phyloP scores from a whole-genome alignment of 2,888 invertebrate species.

The Philaethria dido region DNA sequence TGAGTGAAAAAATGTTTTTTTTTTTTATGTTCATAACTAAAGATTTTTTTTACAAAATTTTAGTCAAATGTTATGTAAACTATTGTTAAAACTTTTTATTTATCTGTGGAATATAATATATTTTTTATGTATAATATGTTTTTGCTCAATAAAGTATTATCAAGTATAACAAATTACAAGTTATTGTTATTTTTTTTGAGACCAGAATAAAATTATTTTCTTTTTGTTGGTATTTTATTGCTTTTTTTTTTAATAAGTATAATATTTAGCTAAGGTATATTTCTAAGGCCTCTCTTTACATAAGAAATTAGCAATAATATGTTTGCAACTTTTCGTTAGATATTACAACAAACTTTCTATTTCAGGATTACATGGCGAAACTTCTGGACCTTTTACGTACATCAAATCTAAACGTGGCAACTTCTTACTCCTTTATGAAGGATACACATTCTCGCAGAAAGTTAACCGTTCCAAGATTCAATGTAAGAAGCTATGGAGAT shows the following conservation, averaged over 20 bases:
- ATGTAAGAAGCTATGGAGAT: constrained; percentile 48
- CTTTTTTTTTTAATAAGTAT: not conserved
- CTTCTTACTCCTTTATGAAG: constrained; percentile 46
- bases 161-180: not conserved
- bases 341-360: not conserved
- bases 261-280: not conserved
- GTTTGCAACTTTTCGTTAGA: no score
- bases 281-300: not conserved
- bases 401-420: constrained; percentile 43
- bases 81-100: no score
- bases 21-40: no score
- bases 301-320: not conserved
- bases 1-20: not conserved
- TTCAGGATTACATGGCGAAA: constrained; percentile 2
- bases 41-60: no score
- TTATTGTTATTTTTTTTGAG: not conserved
- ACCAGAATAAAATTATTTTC: not conserved
- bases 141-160: not conserved
- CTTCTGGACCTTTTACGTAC: not conserved
- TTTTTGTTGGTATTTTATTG: not conserved
- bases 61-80: no score
- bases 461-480: constrained; percentile 20
- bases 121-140: not conserved
- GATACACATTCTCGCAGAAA: constrained; percentile 50
- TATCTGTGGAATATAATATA: no score